Evolutionary conservation across 2,113 vertebrate genomes (phyloP).

Genomic region (pig (Sus scrofa)): T2T-Sscrofa CM000812.6:6151501-6152000

Average conservation of each 20-base stretch:
- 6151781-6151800: not conserved
- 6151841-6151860: not conserved
- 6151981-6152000: accelerated
- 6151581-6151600: not conserved
- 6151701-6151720: not conserved
- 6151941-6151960: not conserved
- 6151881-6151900: not conserved
- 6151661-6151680: not conserved
- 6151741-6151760: not conserved
- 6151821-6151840: not conserved
- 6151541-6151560: not conserved
- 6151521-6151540: not conserved
- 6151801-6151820: not conserved
- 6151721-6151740: not conserved
- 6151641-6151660: not conserved
- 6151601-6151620: not conserved
- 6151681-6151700: not conserved
- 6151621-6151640: not conserved
- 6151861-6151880: not conserved
- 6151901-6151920: not conserved
- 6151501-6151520: not conserved
- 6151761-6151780: not conserved
- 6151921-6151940: not conserved
- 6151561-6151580: not conserved
- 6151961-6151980: not conserved